Evolutionary conservation across 2,888 invertebrate species (phyloP).

Genomic region (Dryomyza anilis): DNA sequence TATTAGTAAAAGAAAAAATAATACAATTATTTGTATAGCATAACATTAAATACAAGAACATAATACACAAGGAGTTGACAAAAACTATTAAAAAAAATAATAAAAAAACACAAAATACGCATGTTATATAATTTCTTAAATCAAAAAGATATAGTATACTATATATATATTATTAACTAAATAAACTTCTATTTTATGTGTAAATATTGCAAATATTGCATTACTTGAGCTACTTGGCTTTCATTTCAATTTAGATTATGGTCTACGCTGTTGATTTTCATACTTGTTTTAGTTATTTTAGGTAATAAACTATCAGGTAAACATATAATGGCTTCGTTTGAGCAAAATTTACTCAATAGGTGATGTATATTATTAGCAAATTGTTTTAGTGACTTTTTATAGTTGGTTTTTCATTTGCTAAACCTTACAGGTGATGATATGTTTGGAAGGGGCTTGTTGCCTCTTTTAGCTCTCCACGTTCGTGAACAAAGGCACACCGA

Average conservation of each 20-base stretch:
- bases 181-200: slow-evolving; percentile 18
- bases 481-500: slow-evolving; percentile 62
- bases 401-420: background rate
- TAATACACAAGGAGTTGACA: background rate
- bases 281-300: background rate
- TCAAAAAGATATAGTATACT: background rate
- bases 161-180: background rate
- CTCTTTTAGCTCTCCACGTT: background rate
- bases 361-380: background rate
- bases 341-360: background rate
- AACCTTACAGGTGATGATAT: background rate
- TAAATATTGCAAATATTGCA: slow-evolving; percentile 20
- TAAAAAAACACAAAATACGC: background rate
- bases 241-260: background rate
- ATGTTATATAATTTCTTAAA: slow-evolving; percentile 7
- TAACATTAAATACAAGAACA: background rate
- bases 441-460: background rate
- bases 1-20: background rate
- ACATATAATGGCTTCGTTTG: slow-evolving; percentile 5
- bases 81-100: background rate
- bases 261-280: background rate
- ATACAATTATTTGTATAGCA: background rate
- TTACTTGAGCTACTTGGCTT: background rate
- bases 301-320: slow-evolving; percentile 16
- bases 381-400: background rate